Percentiles rank a stretch among this genome's conserved stretches.
Evolutionary conservation across 2,797 vertebrate species (phyloP).

Genomic region (Silurus lanzhouensis): DNA sequence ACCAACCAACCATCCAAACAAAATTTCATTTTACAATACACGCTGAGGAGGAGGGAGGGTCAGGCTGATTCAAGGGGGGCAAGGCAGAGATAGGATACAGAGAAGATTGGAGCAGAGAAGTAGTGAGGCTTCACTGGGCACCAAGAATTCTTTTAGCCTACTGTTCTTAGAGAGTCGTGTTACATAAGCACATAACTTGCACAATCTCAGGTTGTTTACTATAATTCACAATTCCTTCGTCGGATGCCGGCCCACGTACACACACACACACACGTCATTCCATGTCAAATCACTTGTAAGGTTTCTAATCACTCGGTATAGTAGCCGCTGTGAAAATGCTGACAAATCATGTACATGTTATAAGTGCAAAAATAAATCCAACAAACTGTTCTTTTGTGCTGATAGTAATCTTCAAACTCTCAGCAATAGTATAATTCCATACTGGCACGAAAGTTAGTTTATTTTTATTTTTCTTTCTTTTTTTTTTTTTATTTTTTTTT

Average conservation of each 20-base stretch:
- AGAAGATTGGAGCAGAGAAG: constrained; percentile 55
- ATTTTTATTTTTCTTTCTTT: neutral
- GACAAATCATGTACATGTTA: neutral
- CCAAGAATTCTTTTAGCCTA: constrained; percentile 61
- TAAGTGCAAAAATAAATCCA: neutral
- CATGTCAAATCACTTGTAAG: constrained; percentile 20
- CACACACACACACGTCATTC: constrained; percentile 56
- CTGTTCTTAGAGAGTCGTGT: constrained; percentile 70
- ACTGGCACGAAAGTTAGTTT: constrained; percentile 4
- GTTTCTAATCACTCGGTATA: constrained; percentile 4
- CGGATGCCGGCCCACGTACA: constrained; percentile 14
- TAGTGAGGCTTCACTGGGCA: constrained; percentile 65
- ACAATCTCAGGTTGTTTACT: constrained; percentile 44
- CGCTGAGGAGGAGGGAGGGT: constrained; percentile 74
- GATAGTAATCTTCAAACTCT: constrained; percentile 11
- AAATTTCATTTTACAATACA: constrained; percentile 81
- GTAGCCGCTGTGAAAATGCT: neutral
- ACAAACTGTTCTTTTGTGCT: constrained; percentile 7
- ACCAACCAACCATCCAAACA: constrained; percentile 70
- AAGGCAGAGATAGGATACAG: constrained; percentile 44
- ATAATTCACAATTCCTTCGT: constrained; percentile 31
- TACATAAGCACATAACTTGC: constrained; percentile 50
- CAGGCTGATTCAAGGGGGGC: constrained; percentile 73
- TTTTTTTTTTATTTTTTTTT: no score
- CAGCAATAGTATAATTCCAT: neutral